Evolutionary conservation across 2,113 vertebrate species (phyloP), one percentile per base, ranked within the genome.

Genomic region (Eurypyga helias): DNA sequence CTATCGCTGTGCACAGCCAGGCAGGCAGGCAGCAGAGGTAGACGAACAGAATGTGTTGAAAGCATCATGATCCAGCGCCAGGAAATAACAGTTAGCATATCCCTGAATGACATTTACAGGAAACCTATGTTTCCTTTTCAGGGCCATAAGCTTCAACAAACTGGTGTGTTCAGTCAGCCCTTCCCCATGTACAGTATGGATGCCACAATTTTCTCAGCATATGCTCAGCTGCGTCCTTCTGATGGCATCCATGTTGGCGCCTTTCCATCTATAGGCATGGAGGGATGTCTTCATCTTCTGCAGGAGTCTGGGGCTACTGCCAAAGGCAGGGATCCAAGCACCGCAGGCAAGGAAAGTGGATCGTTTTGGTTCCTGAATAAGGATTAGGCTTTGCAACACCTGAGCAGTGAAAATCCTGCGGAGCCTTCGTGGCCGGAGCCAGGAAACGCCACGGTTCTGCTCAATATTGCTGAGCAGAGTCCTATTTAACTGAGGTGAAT

Each of bases 251-350:
- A 94, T 83, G 78, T 97, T 98, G 98, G 97, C 86, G 65, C 83
- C 80, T 88, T 98, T 98, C 98, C 97, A 98, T 95, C 93, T 78
- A 85, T 97, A 97, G 97, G 95, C 96, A 96, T 96, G 95, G 95
- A 98, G 95, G 96, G 96, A 98, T 97, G 93, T 97, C 98, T 98
- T 98, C 97, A 98, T 98, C 97, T 96, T 98, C 97, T 94, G 89
- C 96, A 97, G 97, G 94, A 98, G 96, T 97, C 97, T 98, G 97
- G 96, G 94, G 97, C 95, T 98, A 95, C 93, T 97, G 97, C 97
- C 97, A 98, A 98, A 98, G 97, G 97, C 98, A 98, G 87, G 78
- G 92, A 83, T 97, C 98, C 98, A 98, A 97, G 95, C 97, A 96
- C 95, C 96, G 81, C 95, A 97, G 96, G 97, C 97, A 84, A 96